Conservation (phyloP, 2,797 vertebrate species). For the Intellagama lesueurii region DNA sequence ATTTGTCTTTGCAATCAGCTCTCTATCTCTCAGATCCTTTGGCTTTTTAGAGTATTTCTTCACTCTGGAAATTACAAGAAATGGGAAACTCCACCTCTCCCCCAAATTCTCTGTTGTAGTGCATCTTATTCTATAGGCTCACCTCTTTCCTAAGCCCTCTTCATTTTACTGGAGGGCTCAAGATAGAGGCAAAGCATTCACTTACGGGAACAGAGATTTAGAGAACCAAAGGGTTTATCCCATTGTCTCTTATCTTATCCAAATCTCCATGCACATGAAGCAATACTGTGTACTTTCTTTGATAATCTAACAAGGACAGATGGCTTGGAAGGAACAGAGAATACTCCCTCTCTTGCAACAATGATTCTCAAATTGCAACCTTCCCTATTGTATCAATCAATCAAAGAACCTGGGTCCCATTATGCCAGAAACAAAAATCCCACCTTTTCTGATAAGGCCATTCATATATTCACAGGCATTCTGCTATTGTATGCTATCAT, state of each 20-base stretch:
- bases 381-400: too few relatives aligned
- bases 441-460: too few relatives aligned
- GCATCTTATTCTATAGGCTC: background rate
- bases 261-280: background rate
- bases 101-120: background rate
- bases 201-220: background rate
- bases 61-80: background rate
- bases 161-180: background rate
- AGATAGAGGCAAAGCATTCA: background rate
- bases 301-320: background rate
- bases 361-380: too few relatives aligned
- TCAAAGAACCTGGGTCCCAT: too few relatives aligned
- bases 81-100: background rate
- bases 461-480: too few relatives aligned
- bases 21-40: background rate
- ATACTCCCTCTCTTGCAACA: background rate
- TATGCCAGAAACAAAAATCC: too few relatives aligned
- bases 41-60: background rate
- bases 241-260: background rate
- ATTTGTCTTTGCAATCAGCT: background rate
- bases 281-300: background rate
- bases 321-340: background rate
- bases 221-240: background rate
- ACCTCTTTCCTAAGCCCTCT: background rate
- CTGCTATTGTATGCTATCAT: too few relatives aligned